Evolutionary conservation across 2,888 invertebrate species (phyloP).

Genomic region (Apotomis capreana): DNA sequence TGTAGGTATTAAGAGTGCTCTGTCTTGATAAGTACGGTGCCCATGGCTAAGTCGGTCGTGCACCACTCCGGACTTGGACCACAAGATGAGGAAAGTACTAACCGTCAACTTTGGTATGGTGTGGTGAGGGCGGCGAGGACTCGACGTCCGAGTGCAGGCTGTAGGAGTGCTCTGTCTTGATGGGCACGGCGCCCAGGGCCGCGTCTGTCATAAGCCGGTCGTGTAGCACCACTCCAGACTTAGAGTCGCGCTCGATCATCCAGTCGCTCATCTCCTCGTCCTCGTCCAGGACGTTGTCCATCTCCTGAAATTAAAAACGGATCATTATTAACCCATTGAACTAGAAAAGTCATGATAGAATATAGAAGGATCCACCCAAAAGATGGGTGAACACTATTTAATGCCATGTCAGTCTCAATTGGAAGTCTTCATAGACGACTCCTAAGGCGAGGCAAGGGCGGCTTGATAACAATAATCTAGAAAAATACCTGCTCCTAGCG

Average conservation of each 20-base stretch:
- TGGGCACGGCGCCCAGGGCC: conserved; percentile 90
- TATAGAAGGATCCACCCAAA: no score
- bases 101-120: conserved; percentile 90
- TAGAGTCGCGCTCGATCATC: conserved; percentile 87
- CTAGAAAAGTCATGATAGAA: no score
- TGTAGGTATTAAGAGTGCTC: no score
- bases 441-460: no score
- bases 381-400: no score
- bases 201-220: conserved; percentile 96
- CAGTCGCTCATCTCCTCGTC: conserved; percentile 87
- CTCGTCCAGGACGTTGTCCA: conserved; percentile 86
- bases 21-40: no score
- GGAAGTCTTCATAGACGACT: no score
- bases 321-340: neutral
- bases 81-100: conserved; percentile 50
- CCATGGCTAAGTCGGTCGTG: no score
- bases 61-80: no score
- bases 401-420: no score
- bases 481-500: no score
- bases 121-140: conserved; percentile 87
- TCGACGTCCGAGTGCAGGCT: conserved; percentile 90
- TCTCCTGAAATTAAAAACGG: conserved; percentile 78
- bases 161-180: conserved; percentile 97
- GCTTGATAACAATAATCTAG: no score
- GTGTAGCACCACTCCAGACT: conserved; percentile 90